phyloP scores from a whole-genome alignment of 2,797 vertebrate species.

The Amniataba percoides region DNA sequence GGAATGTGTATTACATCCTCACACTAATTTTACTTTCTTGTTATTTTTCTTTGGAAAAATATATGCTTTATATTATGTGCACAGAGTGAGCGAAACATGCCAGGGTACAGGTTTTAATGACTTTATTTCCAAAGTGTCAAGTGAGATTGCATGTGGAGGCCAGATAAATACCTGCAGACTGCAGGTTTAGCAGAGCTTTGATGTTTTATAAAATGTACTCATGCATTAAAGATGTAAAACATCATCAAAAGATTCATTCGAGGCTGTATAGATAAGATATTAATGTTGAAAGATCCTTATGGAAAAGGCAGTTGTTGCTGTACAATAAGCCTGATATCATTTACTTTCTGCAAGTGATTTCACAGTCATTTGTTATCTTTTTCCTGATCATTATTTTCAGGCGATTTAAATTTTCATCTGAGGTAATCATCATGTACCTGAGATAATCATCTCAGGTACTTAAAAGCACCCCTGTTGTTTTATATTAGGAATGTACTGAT shows the following conservation, averaged over 20 bases:
- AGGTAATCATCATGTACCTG: conserved; percentile 34
- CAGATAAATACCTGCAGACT: conserved; percentile 10
- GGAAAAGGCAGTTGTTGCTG: neutral
- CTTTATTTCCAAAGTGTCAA: conserved; percentile 12
- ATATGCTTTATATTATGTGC: neutral
- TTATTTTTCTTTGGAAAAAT: neutral
- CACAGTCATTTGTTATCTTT: conserved; percentile 24
- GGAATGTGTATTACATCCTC: neutral
- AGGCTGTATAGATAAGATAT: conserved; percentile 9
- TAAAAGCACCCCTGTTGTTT: conserved; percentile 23
- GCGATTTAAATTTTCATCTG: conserved; percentile 45
- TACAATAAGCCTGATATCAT: neutral
- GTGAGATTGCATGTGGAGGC: conserved; percentile 14
- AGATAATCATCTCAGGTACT: conserved; percentile 39
- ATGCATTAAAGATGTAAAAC: conserved; percentile 9
- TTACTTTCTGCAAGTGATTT: conserved; percentile 41
- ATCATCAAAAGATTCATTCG: conserved; percentile 32
- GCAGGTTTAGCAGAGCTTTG: conserved; percentile 7
- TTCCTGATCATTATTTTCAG: conserved; percentile 32
- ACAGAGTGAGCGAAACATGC: neutral
- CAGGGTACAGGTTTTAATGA: neutral
- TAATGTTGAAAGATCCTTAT: conserved; percentile 13
- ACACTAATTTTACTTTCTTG: neutral
- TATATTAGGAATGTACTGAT: conserved; percentile 31
- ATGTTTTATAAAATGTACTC: conserved; percentile 16